Base-by-base conservation (phyloP, 2,888 invertebrate species). In the Pegoplata infirma region DNA sequence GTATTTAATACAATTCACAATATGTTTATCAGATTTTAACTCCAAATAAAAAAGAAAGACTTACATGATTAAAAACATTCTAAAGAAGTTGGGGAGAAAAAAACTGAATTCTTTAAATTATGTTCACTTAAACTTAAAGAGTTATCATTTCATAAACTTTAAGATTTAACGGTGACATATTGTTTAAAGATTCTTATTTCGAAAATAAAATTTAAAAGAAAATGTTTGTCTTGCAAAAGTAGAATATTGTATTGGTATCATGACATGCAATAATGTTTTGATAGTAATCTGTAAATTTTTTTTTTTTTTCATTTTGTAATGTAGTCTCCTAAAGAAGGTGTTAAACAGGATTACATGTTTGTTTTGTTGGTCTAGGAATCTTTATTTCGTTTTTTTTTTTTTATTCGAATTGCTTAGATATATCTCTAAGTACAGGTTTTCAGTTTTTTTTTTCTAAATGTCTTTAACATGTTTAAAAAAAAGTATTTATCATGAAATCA, bases 401-500 rank as follows among this genome's bases (percentile, higher is more conserved):
- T n/a, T n/a, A n/a, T n/a, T n/a, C 8, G 32, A 32, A 32, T 64
- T 55, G 73, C 73, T 51, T 64, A 59, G 25, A 7, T 72, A 51
- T 47, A 56, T 44, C 23, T 61, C 1, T 28, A 23, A 28, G 19
- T 49, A 14, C 63, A 47, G 17, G 53, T 71, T 40, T 21, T 28
- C n/a, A 40, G 36, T 32, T 49, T 76, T 40, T 67, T 61, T 32
- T 47, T 10, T 28, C 16, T 69, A 21, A 6, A 49, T 40, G 58
- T 17, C 6, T 32, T 17, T 12, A 7, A 32, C 32, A 32, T 32
- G 32, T 32, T 32, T 32, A 10, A 32, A 32, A 12, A 40, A 40
- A 40, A 40, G 78, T 78, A 76, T 78, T 83, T 85, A 86, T 86
- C 85, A 81, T 83, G 83, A 82, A 82, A 85, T 87, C 87, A 86